These are phyloP conservation scores for Gymnodraco acuticeps DNA, from an alignment of 2,797 vertebrate genomes.

Conservation along the genomic window DNA sequence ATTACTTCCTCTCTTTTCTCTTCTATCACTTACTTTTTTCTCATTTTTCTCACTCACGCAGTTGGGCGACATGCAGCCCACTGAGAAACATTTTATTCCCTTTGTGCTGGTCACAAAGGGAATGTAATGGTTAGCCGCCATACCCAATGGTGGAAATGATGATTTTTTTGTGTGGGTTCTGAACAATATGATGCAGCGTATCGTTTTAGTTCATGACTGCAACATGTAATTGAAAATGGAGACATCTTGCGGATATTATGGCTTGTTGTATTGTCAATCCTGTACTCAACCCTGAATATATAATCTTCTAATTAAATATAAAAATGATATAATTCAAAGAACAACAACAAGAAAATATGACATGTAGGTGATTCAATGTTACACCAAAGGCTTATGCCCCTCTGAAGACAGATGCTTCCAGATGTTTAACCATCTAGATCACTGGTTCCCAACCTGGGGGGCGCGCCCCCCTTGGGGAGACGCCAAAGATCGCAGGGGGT, in stretches of 20 bases:
- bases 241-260: slow-evolving; percentile 9
- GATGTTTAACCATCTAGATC: neutral
- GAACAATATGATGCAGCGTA: slow-evolving; percentile 23
- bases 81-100: slow-evolving; percentile 58
- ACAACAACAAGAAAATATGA: slow-evolving; percentile 36
- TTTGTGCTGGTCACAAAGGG: slow-evolving; percentile 61
- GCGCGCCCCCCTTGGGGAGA: too few relatives aligned
- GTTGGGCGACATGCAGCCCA: slow-evolving; percentile 49
- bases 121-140: slow-evolving; percentile 59
- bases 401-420: slow-evolving; percentile 11
- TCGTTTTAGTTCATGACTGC: slow-evolving; percentile 51
- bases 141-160: slow-evolving; percentile 21
- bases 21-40: slow-evolving; percentile 76
- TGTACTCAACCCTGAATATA: slow-evolving; percentile 36
- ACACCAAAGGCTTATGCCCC: slow-evolving; percentile 21
- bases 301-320: slow-evolving; percentile 32
- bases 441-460: too few relatives aligned
- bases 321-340: slow-evolving; percentile 43
- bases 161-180: slow-evolving; percentile 32
- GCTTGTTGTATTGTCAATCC: slow-evolving; percentile 31
- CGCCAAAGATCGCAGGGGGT: too few relatives aligned
- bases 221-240: slow-evolving; percentile 36
- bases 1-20: slow-evolving; percentile 71
- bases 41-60: slow-evolving; percentile 63
- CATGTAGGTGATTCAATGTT: slow-evolving; percentile 34